phyloP scores from a whole-genome alignment of 2,888 invertebrate genomes.

The Boloria euphrosyne region DNA sequence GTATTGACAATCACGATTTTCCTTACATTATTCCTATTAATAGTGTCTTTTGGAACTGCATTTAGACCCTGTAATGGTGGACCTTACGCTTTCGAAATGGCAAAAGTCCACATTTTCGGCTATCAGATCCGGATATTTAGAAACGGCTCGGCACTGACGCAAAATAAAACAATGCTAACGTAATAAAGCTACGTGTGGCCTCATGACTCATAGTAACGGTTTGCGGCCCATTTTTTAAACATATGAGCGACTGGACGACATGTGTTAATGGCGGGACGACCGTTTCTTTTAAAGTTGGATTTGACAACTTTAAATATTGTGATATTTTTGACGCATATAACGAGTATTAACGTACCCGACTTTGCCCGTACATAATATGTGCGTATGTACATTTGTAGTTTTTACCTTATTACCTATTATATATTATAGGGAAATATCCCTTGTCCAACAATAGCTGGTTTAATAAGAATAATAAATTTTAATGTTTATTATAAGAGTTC shows the following conservation, averaged over 20 bases:
- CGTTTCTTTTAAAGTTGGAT: slow-evolving; percentile 15
- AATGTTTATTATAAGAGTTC: no score
- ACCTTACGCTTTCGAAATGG: not conserved
- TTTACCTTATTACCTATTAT: no score
- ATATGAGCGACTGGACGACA: slow-evolving; percentile 12
- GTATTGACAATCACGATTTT: no score
- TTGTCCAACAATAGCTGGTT: no score
- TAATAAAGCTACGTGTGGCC: slow-evolving; percentile 15
- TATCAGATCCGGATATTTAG: slow-evolving; percentile 16
- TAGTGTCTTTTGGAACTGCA: no score
- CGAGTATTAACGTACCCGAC: no score
- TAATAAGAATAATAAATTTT: no score
- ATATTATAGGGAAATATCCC: no score
- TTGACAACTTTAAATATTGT: not conserved
- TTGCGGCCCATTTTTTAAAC: slow-evolving; percentile 16
- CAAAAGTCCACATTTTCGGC: slow-evolving; percentile 1
- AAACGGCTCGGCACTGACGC: slow-evolving; percentile 17
- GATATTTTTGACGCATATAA: no score
- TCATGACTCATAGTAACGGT: slow-evolving; percentile 34
- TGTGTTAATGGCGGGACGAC: slow-evolving; percentile 19
- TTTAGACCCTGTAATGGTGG: not conserved
- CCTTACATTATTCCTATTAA: no score
- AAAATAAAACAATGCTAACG: slow-evolving; percentile 16
- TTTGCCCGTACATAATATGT: no score
- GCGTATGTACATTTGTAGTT: no score